Evolutionary conservation across 2,113 vertebrate species (phyloP).

Genomic region (Siniperca knerii): DNA sequence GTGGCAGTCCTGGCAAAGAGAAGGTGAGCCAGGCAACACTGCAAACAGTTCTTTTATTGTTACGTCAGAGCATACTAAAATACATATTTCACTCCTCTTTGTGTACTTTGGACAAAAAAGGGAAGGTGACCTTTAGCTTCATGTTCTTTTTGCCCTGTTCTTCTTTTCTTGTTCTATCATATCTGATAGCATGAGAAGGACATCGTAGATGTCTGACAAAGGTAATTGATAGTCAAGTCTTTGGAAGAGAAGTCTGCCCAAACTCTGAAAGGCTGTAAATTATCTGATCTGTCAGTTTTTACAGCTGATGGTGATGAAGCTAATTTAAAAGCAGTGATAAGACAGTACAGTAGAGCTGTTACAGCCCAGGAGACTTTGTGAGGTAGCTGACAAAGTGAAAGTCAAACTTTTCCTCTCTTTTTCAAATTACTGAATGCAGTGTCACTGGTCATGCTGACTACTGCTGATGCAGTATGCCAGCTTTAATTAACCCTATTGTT

Average conservation of each 20-base stretch:
- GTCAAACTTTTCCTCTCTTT: background rate
- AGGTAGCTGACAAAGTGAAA: slow-evolving; percentile 7
- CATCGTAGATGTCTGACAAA: slow-evolving; percentile 63
- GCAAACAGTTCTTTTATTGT: slow-evolving; percentile 37
- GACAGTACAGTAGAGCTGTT: slow-evolving; percentile 16
- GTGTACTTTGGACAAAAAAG: slow-evolving; percentile 34
- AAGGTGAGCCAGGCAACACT: slow-evolving; percentile 23
- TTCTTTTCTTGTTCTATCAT: slow-evolving; percentile 37
- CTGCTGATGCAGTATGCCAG: slow-evolving; percentile 9
- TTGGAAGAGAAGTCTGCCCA: slow-evolving; percentile 39
- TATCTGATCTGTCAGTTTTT: slow-evolving; percentile 46
- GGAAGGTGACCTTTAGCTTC: slow-evolving; percentile 61
- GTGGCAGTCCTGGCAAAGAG: background rate
- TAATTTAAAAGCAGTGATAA: slow-evolving; percentile 61
- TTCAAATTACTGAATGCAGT: background rate
- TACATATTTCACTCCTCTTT: slow-evolving; percentile 42
- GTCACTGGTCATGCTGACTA: slow-evolving; percentile 24
- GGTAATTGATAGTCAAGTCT: slow-evolving; percentile 59
- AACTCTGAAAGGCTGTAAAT: slow-evolving; percentile 48
- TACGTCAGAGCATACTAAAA: slow-evolving; percentile 33
- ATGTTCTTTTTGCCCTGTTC: slow-evolving; percentile 35
- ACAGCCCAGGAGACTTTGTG: slow-evolving; percentile 33
- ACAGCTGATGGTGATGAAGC: slow-evolving; percentile 34
- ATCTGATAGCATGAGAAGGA: slow-evolving; percentile 59
- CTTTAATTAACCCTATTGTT: slow-evolving; percentile 29